A percentile compares a stretch with the other conserved stretches of the same genome.
Conservation (phyloP, 2,797 vertebrate species). For the Alauda arvensis region DNA sequence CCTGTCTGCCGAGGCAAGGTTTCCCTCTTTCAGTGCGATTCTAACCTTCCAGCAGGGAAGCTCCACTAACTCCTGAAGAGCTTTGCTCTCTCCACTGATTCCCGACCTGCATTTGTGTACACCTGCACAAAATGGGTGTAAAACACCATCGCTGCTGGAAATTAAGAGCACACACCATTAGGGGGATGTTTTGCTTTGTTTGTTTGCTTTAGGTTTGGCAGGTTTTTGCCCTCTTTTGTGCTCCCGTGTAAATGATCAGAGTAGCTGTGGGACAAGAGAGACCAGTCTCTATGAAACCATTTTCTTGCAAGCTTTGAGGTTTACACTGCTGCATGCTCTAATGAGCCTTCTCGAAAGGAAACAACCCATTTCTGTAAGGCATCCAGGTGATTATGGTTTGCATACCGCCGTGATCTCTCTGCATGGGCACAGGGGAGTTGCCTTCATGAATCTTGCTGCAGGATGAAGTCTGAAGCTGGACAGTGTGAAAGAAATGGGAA, state of each 20-base stretch:
- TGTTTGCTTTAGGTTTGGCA: constrained; percentile 26
- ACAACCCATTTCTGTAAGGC: constrained; percentile 33
- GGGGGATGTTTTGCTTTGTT: constrained; percentile 31
- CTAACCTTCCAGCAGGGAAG: constrained; percentile 47
- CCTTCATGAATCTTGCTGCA: constrained; percentile 15
- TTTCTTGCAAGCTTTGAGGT: constrained; percentile 9
- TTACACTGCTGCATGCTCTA: constrained; percentile 20
- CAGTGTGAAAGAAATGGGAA: constrained; percentile 12
- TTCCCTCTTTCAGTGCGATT: constrained; percentile 24
- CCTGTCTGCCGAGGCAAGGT: constrained; percentile 25
- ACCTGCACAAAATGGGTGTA: constrained; percentile 14
- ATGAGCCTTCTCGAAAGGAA: constrained; percentile 41
- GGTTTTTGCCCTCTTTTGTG: not conserved
- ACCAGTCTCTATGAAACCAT: constrained; percentile 4
- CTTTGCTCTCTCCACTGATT: not conserved
- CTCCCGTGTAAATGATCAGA: constrained; percentile 38
- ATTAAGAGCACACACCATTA: not conserved
- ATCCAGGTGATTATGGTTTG: constrained; percentile 33
- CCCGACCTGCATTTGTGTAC: not conserved
- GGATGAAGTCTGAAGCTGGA: constrained; percentile 31
- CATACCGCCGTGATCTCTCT: constrained; percentile 14
- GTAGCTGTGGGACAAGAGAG: not conserved
- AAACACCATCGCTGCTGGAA: not conserved
- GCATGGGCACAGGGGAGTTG: constrained; percentile 11
- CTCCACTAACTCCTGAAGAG: constrained; percentile 29